Evolutionary conservation across 2,797 vertebrate species (phyloP).

Genomic region (Chelon auratus): DNA sequence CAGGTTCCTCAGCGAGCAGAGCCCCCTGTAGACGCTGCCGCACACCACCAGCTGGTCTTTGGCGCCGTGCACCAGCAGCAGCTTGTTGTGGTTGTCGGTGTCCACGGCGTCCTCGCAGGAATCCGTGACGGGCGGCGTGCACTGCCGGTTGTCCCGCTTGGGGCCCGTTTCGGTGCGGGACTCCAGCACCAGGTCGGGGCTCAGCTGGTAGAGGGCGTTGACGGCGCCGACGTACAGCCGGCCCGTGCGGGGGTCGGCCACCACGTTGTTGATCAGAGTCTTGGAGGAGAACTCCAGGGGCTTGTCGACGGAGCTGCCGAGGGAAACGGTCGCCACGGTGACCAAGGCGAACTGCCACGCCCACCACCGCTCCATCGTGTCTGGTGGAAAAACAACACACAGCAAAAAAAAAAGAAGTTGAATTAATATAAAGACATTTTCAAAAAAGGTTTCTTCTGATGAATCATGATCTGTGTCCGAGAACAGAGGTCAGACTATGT

Average conservation of each 20-base stretch:
- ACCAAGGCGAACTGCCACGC: constrained; percentile 57
- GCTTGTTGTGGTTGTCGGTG: constrained; percentile 92
- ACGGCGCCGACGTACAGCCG: constrained; percentile 92
- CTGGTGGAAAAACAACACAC: constrained; percentile 44
- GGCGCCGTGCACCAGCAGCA: constrained; percentile 87
- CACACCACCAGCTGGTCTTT: constrained; percentile 87
- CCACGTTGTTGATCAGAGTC: constrained; percentile 82
- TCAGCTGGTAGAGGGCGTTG: constrained; percentile 90
- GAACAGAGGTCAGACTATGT: no score
- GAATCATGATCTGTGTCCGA: no score
- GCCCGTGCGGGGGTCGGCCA: constrained; percentile 79
- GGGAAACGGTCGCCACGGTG: constrained; percentile 50
- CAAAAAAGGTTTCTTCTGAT: no score
- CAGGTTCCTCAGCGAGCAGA: constrained; percentile 91
- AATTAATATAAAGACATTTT: not conserved
- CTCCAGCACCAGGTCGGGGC: constrained; percentile 74
- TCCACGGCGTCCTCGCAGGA: constrained; percentile 82
- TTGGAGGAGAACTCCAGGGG: constrained; percentile 58
- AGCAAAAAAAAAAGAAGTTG: not conserved
- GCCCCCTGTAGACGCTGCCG: constrained; percentile 93
- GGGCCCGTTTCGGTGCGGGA: constrained; percentile 85
- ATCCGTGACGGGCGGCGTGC: constrained; percentile 91
- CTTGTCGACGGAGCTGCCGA: constrained; percentile 35
- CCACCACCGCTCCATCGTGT: constrained; percentile 74
- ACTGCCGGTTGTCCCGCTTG: constrained; percentile 86